These are phyloP conservation scores for Pteropus rufus DNA, from an alignment of 2,797 vertebrate genomes.

Conservation along the genomic window DNA sequence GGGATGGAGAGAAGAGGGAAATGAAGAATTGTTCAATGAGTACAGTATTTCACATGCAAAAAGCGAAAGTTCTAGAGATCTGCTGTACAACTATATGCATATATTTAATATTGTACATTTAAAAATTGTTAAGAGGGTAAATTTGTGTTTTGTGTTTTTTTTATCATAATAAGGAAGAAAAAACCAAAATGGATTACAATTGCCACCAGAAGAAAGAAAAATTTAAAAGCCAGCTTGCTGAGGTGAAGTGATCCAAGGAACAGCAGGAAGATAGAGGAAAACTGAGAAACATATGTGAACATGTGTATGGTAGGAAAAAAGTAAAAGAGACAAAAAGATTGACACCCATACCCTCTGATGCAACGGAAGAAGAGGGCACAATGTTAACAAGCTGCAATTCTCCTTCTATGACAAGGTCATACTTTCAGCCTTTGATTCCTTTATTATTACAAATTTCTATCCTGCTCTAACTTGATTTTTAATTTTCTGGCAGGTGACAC, in stretches of 20 bases:
- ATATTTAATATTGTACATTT: neutral
- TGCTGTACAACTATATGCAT: neutral
- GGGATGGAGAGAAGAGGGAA: neutral
- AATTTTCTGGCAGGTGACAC: conserved; percentile 39
- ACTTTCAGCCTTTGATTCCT: conserved; percentile 14
- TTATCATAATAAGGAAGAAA: neutral
- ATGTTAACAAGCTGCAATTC: conserved; percentile 11
- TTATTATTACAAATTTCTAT: conserved; percentile 41
- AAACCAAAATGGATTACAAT: neutral
- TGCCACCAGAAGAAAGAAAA: neutral
- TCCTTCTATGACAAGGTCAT: neutral
- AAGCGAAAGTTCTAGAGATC: neutral
- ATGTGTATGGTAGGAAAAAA: neutral
- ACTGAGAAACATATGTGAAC: neutral
- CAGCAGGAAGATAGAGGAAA: conserved; percentile 13
- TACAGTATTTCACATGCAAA: neutral
- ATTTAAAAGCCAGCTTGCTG: neutral
- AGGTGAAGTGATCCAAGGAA: neutral
- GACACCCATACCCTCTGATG: neutral
- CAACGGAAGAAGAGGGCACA: neutral
- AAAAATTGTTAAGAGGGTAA: neutral
- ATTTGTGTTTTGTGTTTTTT: neutral
- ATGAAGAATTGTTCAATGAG: neutral
- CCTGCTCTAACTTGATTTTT: conserved; percentile 57
- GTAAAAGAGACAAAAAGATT: neutral